A percentile compares a stretch with the other conserved stretches of the same genome.
Evolutionary conservation across 2,888 invertebrate species (phyloP).

Genomic region (Phaonia tiefii): DNA sequence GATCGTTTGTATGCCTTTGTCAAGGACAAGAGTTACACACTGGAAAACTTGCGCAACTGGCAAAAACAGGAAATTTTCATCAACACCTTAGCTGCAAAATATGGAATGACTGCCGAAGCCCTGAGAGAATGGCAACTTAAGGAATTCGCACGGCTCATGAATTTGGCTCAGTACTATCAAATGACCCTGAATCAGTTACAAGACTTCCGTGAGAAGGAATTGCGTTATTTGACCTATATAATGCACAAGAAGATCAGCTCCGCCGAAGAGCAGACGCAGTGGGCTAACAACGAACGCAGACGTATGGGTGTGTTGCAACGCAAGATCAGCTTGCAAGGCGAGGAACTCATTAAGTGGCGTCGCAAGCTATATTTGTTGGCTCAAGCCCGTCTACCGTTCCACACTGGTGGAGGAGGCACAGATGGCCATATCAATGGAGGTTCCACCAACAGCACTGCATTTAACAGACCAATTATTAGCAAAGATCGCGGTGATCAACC

Average conservation of each 20-base stretch:
- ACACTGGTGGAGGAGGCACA: conserved; percentile 68
- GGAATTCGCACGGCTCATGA: conserved; percentile 74
- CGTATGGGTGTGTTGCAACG: conserved; percentile 70
- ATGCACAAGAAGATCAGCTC: conserved; percentile 74
- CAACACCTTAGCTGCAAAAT: conserved; percentile 70
- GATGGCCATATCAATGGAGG: conserved; percentile 72
- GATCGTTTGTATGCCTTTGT: conserved; percentile 78
- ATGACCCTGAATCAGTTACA: conserved; percentile 74
- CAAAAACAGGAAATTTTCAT: conserved; percentile 73
- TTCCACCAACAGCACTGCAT: conserved; percentile 71
- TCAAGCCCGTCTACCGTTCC: conserved; percentile 75
- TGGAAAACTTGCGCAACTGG: conserved; percentile 73
- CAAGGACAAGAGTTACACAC: conserved; percentile 74
- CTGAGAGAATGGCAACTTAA: conserved; percentile 75
- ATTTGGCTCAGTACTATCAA: conserved; percentile 74
- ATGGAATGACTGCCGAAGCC: conserved; percentile 71
- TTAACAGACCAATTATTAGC: conserved; percentile 72
- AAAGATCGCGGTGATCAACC: conserved; percentile 80
- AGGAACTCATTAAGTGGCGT: conserved; percentile 75
- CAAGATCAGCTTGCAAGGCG: conserved; percentile 70
- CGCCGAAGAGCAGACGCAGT: conserved; percentile 70
- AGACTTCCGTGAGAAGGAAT: conserved; percentile 76
- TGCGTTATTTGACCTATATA: conserved; percentile 71
- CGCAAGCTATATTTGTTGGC: conserved; percentile 74
- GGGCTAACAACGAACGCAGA: conserved; percentile 71